phyloP scores from a whole-genome alignment of 1,140 invertebrate species.

The Onthophagus taurus region DNA sequence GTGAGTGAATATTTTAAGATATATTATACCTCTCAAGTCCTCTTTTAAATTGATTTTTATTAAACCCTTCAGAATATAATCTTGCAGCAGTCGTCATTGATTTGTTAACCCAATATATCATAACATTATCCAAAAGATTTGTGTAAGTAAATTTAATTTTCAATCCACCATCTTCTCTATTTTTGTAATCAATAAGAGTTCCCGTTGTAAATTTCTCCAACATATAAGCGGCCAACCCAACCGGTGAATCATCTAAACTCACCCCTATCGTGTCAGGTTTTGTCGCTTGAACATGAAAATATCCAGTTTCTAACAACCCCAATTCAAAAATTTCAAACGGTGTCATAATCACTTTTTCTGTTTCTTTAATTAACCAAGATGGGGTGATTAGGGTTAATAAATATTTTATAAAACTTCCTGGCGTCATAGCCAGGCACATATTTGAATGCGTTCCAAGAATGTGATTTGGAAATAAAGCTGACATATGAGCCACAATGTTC shows the following conservation, averaged over 20 bases:
- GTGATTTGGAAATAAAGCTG: conserved; percentile 58
- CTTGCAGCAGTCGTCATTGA: conserved; percentile 57
- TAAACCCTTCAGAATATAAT: conserved; percentile 53
- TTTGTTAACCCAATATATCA: conserved; percentile 67
- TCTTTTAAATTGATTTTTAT: too few relatives aligned
- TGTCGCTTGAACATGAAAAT: conserved; percentile 76
- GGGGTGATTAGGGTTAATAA: conserved; percentile 47
- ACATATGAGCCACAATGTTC: conserved; percentile 49
- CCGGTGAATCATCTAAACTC: conserved; percentile 50
- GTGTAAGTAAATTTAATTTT: conserved; percentile 46
- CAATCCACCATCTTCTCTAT: conserved; percentile 15
- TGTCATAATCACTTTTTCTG: conserved; percentile 49
- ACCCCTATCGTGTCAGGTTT: conserved; percentile 84
- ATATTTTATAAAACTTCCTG: conserved; percentile 38
- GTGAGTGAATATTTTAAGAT: too few relatives aligned
- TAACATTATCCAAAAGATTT: conserved; percentile 62
- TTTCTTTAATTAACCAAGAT: conserved; percentile 45
- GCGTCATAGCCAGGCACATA: conserved; percentile 44
- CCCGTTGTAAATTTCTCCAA: conserved; percentile 65
- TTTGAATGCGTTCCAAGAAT: conserved; percentile 60
- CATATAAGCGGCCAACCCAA: conserved; percentile 60
- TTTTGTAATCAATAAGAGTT: conserved; percentile 38
- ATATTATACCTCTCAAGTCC: too few relatives aligned
- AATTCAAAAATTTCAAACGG: conserved; percentile 42
- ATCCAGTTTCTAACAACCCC: conserved; percentile 66